A percentile compares a stretch with the other conserved stretches of the same genome.
These are phyloP conservation scores for Maccullochella peelii DNA, from an alignment of 2,113 vertebrate species.

Conservation along the genomic window DNA sequence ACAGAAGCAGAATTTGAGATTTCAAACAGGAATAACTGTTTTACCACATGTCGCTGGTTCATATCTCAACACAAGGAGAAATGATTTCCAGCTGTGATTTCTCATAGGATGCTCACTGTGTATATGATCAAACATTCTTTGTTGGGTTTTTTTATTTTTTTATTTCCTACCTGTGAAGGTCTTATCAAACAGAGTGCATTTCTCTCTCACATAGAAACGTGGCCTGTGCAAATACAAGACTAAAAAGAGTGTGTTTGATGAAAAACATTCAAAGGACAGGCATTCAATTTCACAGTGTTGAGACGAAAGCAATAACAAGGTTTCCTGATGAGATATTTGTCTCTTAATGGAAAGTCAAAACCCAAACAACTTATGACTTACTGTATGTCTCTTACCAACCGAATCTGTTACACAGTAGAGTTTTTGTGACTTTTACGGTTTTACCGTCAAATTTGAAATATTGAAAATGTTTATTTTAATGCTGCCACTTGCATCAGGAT, in stretches of 20 bases:
- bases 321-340: conserved; percentile 11
- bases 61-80: conserved; percentile 7
- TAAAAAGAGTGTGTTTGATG: conserved; percentile 9
- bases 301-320: not conserved
- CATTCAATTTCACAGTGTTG: conserved; percentile 7
- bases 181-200: conserved; percentile 43
- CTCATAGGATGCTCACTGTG: not conserved
- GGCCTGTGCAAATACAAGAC: not conserved
- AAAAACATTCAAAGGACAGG: not conserved
- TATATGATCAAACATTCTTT: not conserved
- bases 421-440: not conserved
- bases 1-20: conserved; percentile 28
- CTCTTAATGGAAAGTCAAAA: conserved; percentile 28
- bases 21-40: conserved; percentile 9
- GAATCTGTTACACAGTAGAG: not conserved
- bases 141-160: not conserved
- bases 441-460: not conserved
- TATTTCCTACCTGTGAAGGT: not conserved
- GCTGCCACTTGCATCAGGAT: not conserved
- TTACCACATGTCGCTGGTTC: conserved; percentile 31
- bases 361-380: not conserved
- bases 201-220: conserved; percentile 14
- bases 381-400: not conserved
- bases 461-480: not conserved
- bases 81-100: not conserved